Conservation (phyloP, 2,113 vertebrate species). For the Strix aluco region DNA sequence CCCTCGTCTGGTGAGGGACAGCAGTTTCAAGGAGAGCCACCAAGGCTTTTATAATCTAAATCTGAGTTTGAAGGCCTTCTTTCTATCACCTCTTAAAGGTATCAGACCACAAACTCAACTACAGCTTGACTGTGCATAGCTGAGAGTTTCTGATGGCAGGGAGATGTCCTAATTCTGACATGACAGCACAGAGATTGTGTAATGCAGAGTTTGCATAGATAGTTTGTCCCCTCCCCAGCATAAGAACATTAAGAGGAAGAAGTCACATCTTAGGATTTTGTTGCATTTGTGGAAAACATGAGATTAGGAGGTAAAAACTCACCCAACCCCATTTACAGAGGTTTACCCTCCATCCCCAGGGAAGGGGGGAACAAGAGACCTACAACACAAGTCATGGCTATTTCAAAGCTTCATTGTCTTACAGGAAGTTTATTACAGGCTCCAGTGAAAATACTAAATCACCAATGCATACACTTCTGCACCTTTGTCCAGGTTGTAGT, state of each 20-base stretch:
- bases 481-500: not conserved
- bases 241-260: not conserved
- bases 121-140: not conserved
- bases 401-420: constrained; percentile 41
- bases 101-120: not conserved
- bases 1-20: not conserved
- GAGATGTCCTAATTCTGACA: not conserved
- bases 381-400: constrained; percentile 14
- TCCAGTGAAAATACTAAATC: constrained; percentile 23
- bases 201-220: constrained; percentile 53
- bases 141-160: not conserved
- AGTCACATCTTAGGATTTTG: not conserved
- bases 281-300: not conserved
- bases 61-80: not conserved
- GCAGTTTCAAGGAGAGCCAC: not conserved
- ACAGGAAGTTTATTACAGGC: constrained; percentile 24
- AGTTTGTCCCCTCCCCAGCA: constrained; percentile 8
- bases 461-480: not conserved
- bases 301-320: not conserved
- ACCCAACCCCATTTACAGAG: not conserved
- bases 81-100: not conserved
- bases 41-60: not conserved
- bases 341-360: not conserved
- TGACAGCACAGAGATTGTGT: not conserved
- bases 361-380: not conserved